Base-by-base conservation (phyloP, 1,140 invertebrate genomes). In the Antheraea pernyi region DNA sequence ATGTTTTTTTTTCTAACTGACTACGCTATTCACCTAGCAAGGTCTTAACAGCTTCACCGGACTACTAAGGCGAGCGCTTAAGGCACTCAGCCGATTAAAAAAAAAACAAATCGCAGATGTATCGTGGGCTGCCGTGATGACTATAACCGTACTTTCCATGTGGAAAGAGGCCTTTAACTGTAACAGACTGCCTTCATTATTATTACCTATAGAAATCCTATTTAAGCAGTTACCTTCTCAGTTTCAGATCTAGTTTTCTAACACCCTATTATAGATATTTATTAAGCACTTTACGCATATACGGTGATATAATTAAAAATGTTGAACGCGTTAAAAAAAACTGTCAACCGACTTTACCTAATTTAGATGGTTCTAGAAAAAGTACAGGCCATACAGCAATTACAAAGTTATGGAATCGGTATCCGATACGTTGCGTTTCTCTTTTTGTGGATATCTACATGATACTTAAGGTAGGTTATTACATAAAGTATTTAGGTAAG, bases 311-410 rank as follows among this genome's bases (percentile, higher is more conserved):
- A 48, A 70, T 65, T 65, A 68, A 70, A 59, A 67, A 37, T 71
- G 42, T 59, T 62, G 46, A 64, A 69, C 19, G 65, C 69, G 22
- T 19, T 58, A 30, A 60, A 64, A 71, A 68, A 70, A 65, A 68
- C 67, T 53, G 11, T 53, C 46, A 53, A 53, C 46, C 46, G 46
- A 69, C 61, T 60, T 63, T 22, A 63, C 74, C 70, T 19, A 67
- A 69, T 61, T 70, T 58, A 68, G 73, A 19, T 61, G 36, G 22
- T 13, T 65, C 18, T 48, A 73, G 60, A 73, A 73, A 76, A 76
- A 69, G 19, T 61, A 13, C 13, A 13, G 11, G 7, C 13, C 16
- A 53, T 53, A 11, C 46, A 53, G 6, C 46, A 11, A 42, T 48
- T 77, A 69, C 66, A 72, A 70, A 68, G 59, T 63, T 71, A 5